These are phyloP conservation scores for Venusia cambrica DNA, from an alignment of 2,888 invertebrate genomes.

Conservation along the genomic window DNA sequence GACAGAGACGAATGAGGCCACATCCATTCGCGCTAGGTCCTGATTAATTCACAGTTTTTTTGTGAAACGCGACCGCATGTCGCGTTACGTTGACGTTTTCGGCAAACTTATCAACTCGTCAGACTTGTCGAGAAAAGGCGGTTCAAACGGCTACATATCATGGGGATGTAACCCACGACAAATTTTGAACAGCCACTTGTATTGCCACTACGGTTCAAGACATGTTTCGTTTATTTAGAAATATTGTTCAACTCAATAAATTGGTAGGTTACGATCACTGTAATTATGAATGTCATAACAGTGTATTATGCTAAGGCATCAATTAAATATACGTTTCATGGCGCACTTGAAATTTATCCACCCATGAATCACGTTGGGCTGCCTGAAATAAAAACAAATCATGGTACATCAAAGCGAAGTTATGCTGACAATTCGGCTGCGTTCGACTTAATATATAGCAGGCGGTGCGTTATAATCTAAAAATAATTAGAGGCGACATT, in stretches of 20 bases:
- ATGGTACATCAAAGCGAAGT: slow-evolving; percentile 77
- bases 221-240: slow-evolving; percentile 33
- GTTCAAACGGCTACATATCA: no score
- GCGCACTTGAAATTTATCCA: slow-evolving; percentile 71
- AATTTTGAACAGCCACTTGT: no score
- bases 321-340: slow-evolving; percentile 68
- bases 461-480: slow-evolving; percentile 79
- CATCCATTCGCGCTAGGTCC: slow-evolving; percentile 62
- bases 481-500: slow-evolving; percentile 80
- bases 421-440: slow-evolving; percentile 79
- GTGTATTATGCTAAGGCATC: slow-evolving; percentile 59
- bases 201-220: no score
- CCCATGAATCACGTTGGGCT: slow-evolving; percentile 72
- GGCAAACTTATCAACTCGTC: slow-evolving; percentile 59
- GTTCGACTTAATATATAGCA: slow-evolving; percentile 75
- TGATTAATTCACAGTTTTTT: slow-evolving; percentile 77
- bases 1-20: slow-evolving; percentile 63
- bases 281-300: slow-evolving; percentile 65
- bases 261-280: slow-evolving; percentile 41
- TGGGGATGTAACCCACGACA: no score
- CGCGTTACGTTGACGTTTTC: slow-evolving; percentile 61
- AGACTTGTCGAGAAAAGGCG: slow-evolving; percentile 40
- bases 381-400: slow-evolving; percentile 77
- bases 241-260: slow-evolving; percentile 34
- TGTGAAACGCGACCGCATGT: slow-evolving; percentile 61